Evolutionary conservation across 2,113 vertebrate species (phyloP).

Genomic region (Rhynchomys soricoides): DNA sequence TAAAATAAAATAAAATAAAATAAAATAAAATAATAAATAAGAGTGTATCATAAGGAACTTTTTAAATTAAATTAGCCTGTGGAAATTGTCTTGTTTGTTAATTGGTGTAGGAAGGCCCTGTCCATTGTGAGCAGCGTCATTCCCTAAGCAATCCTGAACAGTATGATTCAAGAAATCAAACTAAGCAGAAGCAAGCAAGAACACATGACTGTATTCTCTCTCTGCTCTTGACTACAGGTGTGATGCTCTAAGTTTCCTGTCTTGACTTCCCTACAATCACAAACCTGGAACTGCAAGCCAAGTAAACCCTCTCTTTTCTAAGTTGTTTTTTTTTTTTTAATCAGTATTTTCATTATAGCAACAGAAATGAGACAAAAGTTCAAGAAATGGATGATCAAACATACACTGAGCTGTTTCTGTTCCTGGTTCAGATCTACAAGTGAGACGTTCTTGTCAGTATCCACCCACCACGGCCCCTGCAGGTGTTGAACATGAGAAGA

Average conservation of each 20-base stretch:
- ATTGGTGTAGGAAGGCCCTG: neutral
- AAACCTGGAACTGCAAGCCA: neutral
- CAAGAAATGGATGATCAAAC: neutral
- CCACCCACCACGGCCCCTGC: constrained; percentile 91
- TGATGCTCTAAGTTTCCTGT: neutral
- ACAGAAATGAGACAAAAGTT: neutral
- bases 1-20: too few relatives aligned
- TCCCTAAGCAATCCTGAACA: neutral
- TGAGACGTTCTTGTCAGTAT: neutral
- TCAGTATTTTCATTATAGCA: neutral
- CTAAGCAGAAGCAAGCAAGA: neutral
- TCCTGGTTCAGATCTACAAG: neutral
- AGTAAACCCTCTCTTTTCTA: neutral
- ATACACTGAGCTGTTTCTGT: neutral
- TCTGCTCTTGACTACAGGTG: neutral
- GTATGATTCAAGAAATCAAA: neutral
- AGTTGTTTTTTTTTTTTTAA: too few relatives aligned
- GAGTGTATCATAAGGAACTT: neutral
- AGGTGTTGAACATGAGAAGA: constrained; percentile 89
- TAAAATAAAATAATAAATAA: too few relatives aligned
- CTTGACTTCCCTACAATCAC: neutral
- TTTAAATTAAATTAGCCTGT: neutral
- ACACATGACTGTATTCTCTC: neutral
- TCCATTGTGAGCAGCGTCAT: neutral
- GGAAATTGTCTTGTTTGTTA: neutral